phyloP scores from a whole-genome alignment of 2,113 vertebrate species.

The Corvus moneduloides region DNA sequence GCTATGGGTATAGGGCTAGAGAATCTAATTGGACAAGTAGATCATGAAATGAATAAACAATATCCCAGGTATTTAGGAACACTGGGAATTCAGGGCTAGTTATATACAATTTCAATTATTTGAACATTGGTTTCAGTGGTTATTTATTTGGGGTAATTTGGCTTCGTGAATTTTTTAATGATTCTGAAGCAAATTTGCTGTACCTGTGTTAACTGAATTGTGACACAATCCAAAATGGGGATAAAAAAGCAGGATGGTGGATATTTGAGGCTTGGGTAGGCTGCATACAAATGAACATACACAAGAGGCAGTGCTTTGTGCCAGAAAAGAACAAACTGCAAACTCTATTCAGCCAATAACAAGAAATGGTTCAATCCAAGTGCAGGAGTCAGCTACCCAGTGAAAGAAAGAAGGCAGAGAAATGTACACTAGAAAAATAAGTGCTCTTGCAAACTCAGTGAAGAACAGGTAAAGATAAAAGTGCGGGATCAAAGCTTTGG shows the following conservation, averaged over 20 bases:
- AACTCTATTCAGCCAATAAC: background rate
- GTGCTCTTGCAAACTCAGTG: background rate
- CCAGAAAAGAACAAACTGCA: background rate
- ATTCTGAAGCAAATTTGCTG: background rate
- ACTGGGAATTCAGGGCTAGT: background rate
- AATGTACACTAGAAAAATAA: background rate
- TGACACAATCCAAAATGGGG: background rate
- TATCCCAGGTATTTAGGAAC: background rate
- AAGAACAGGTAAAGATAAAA: slow-evolving; percentile 49
- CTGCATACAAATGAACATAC: background rate
- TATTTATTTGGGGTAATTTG: background rate
- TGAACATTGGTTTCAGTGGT: background rate
- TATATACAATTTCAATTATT: background rate
- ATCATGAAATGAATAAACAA: background rate
- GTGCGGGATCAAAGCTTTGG: slow-evolving; percentile 17
- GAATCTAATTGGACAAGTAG: background rate
- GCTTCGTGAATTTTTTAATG: background rate
- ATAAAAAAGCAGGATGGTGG: background rate
- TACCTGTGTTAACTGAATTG: background rate
- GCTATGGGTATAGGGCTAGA: background rate
- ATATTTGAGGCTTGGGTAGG: background rate
- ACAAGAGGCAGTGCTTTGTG: background rate
- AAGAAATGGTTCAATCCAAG: background rate
- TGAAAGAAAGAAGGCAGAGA: background rate
- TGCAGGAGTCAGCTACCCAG: background rate